Evolutionary conservation across 1,140 invertebrate genomes (phyloP), one percentile per base, ranked within the genome.

Genomic region (Protaetia brevitarsis): DNA sequence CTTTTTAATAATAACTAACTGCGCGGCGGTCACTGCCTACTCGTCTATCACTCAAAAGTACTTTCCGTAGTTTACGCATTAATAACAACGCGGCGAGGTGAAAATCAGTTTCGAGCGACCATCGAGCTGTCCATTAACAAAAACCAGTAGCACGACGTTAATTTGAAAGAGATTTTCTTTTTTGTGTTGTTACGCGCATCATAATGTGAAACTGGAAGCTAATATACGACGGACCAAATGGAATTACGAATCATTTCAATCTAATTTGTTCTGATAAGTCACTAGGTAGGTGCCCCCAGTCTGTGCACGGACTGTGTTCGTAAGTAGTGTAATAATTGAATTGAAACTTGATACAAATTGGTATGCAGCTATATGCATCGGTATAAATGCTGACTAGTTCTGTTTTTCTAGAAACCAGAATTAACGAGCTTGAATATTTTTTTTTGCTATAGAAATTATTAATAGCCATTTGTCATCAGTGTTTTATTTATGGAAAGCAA

Each of bases 131-230:
- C 70, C 69, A 72, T 72, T 72, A 72, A 72, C 67, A 72, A 72
- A 72, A 72, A 72, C 71, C 71, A 72, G 71, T 72, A 72, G 71
- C 71, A 70, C 69, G 67, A 70, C 68, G 71, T 72, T 72, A 72
- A 72, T 72, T 72, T 66, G 69, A 72, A 72, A 67, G 69, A 67
- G 65, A 70, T 72, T 70, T 70, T 65, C 41, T 72, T 68, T 69
- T 70, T 69, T 71, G 66, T 69, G 26, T 19, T 28, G 66, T 69
- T 57, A 28, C 34, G 28, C 30, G 37, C 23, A 28, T 51, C 59
- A 61, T 66, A 66, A 66, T 66, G 26, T 66, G 57, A 66, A 62
- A 66, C 41, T 63, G 37, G 26, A 30, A 34, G 58, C 67, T 68
- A 66, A 68, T 68, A 61, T 63, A 66, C 58, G 61, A 58, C 36